Evolutionary conservation across 1,140 invertebrate species (phyloP).

Genomic region (Drosophila nikananu): DNA sequence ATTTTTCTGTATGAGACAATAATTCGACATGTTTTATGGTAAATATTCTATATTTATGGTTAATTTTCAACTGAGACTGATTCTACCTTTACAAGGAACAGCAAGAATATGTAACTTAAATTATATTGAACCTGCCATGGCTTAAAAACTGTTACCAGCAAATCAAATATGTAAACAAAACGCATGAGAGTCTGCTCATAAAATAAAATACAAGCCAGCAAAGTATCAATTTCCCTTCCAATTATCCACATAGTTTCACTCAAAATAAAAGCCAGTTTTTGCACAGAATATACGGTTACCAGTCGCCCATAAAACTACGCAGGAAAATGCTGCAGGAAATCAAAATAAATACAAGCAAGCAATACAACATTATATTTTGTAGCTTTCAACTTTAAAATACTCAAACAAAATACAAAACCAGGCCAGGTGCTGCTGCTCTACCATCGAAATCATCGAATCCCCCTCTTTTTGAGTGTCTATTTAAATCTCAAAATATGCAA

Average conservation of each 20-base stretch:
- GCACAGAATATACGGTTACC: not conserved
- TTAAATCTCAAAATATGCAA: slow-evolving; percentile 60
- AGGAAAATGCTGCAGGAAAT: not conserved
- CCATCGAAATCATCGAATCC: not conserved
- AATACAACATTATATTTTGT: not conserved
- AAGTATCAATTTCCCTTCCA: not conserved
- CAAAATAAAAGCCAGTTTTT: not conserved
- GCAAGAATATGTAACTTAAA: not conserved
- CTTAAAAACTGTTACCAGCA: not conserved
- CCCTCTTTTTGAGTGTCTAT: slow-evolving; percentile 9
- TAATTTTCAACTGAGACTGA: no score
- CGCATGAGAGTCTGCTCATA: no score
- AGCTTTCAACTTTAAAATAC: not conserved
- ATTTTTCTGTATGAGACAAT: no score
- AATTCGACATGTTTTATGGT: no score
- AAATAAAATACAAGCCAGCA: not conserved
- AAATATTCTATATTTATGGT: no score
- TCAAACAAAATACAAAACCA: not conserved
- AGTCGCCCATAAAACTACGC: not conserved
- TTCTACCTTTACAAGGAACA: no score
- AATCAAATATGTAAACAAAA: not conserved
- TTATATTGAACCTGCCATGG: not conserved
- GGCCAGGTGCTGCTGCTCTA: not conserved
- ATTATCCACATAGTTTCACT: not conserved
- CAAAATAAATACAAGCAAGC: not conserved